Percentiles rank a stretch among this genome's conserved stretches.
phyloP scores from a whole-genome alignment of 2,797 vertebrate species.

The Hapalemur alaotrensis region DNA sequence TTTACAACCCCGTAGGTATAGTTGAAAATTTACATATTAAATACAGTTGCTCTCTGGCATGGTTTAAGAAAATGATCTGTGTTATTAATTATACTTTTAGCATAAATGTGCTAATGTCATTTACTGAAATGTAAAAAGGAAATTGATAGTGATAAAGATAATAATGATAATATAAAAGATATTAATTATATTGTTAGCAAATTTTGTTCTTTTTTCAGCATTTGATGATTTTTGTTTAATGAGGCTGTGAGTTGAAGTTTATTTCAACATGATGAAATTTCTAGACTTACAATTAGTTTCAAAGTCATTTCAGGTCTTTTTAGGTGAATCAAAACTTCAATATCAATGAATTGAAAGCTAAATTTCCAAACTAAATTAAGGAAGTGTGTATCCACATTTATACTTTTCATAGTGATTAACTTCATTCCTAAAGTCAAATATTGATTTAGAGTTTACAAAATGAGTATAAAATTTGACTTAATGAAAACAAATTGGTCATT shows the following conservation, averaged over 20 bases:
- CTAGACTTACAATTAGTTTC: slow-evolving; percentile 24
- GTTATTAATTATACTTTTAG: slow-evolving; percentile 65
- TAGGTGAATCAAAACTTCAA: slow-evolving; percentile 23
- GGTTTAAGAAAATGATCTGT: slow-evolving; percentile 71
- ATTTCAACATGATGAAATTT: slow-evolving; percentile 51
- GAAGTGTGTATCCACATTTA: slow-evolving; percentile 20
- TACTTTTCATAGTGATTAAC: not conserved
- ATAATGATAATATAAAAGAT: slow-evolving; percentile 51
- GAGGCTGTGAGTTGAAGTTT: slow-evolving; percentile 43
- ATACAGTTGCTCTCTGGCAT: slow-evolving; percentile 63
- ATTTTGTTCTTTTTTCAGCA: slow-evolving; percentile 51
- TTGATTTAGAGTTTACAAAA: slow-evolving; percentile 49
- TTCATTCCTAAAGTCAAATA: slow-evolving; percentile 45
- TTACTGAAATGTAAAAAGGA: slow-evolving; percentile 34
- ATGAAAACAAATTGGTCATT: slow-evolving; percentile 65
- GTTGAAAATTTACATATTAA: slow-evolving; percentile 72
- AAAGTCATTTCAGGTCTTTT: not conserved
- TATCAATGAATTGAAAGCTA: slow-evolving; percentile 17
- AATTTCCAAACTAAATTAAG: slow-evolving; percentile 15
- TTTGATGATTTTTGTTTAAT: slow-evolving; percentile 40
- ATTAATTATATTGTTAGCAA: slow-evolving; percentile 42
- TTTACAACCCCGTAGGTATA: slow-evolving; percentile 66
- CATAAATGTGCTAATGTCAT: slow-evolving; percentile 47
- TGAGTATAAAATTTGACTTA: slow-evolving; percentile 66
- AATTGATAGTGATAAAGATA: slow-evolving; percentile 49